Percentiles rank a stretch among this genome's conserved stretches.
Evolutionary conservation across 35 echinoderm and acorn worm genomes (phyloP).

Genomic region (Apostichopus parvimensis): DNA sequence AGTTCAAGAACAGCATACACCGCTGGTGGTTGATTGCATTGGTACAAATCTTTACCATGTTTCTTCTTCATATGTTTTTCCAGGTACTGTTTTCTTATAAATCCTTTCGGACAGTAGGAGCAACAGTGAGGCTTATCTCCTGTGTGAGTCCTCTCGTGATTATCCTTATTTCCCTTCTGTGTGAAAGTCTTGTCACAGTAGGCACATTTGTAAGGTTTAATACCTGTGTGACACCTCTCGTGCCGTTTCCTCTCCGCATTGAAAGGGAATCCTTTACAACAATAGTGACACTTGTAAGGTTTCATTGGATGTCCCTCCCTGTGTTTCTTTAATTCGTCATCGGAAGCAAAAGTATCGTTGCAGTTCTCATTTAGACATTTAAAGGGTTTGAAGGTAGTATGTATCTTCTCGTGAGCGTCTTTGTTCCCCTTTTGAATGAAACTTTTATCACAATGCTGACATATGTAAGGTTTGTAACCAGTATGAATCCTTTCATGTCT

Average conservation of each 20-base stretch:
- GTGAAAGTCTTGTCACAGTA: conserved; percentile 44
- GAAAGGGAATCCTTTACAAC: conserved; percentile 49
- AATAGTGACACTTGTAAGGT: conserved; percentile 43
- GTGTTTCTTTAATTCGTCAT: conserved; percentile 15
- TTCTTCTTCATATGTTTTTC: conserved; percentile 49
- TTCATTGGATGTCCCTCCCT: conserved; percentile 30
- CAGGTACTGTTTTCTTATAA: conserved; percentile 45
- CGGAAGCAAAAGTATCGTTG: conserved; percentile 34
- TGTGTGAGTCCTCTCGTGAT: conserved; percentile 51
- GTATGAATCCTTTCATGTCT: conserved; percentile 42
- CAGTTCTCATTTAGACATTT: conserved; percentile 46
- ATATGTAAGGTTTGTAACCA: conserved; percentile 39
- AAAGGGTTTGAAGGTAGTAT: conserved; percentile 41
- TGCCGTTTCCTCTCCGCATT: conserved; percentile 42
- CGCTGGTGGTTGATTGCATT: not conserved
- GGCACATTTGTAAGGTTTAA: conserved; percentile 49
- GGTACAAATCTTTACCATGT: not conserved
- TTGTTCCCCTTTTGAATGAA: conserved; percentile 51
- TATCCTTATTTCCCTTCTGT: conserved; percentile 38
- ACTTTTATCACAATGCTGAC: conserved; percentile 6
- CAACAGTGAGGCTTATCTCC: conserved; percentile 51
- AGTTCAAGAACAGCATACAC: conserved; percentile 29
- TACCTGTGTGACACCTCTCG: conserved; percentile 42
- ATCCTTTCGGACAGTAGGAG: conserved; percentile 15
- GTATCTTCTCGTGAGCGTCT: conserved; percentile 49